Percentiles rank a stretch among this genome's conserved stretches.
These are phyloP conservation scores for Beaufortia kweichowensis DNA, from an alignment of 2,113 vertebrate species.

Conservation along the genomic window DNA sequence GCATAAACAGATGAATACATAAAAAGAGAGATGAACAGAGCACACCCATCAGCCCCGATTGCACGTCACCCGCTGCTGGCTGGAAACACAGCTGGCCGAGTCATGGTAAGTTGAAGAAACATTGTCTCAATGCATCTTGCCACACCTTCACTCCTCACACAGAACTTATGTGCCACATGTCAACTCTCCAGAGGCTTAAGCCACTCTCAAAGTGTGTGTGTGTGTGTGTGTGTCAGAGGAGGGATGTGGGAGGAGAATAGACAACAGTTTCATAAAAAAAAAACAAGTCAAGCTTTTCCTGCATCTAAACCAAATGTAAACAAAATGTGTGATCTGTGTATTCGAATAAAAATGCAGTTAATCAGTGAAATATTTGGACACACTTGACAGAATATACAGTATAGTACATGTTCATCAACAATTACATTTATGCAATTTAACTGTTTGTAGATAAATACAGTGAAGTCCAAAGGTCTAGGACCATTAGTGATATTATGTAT, in stretches of 20 bases:
- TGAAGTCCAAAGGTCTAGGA: too few species aligned
- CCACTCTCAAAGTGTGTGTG: slow-evolving; percentile 6
- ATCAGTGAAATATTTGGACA: neutral
- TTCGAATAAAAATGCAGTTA: neutral
- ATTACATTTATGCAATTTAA: too few species aligned
- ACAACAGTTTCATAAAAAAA: slow-evolving; percentile 42
- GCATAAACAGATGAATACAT: slow-evolving; percentile 52
- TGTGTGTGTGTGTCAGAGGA: slow-evolving; percentile 22
- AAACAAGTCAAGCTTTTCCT: slow-evolving; percentile 17
- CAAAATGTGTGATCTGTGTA: neutral
- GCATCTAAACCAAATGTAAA: neutral
- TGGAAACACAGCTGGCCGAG: slow-evolving; percentile 54
- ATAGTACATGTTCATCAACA: too few species aligned
- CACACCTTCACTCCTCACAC: slow-evolving; percentile 50
- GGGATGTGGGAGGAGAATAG: neutral
- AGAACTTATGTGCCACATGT: slow-evolving; percentile 56
- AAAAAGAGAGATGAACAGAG: slow-evolving; percentile 49
- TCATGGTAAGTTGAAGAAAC: slow-evolving; percentile 56
- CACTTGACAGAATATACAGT: neutral
- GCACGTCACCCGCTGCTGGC: slow-evolving; percentile 34
- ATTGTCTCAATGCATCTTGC: slow-evolving; percentile 53
- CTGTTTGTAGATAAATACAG: too few species aligned
- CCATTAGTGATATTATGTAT: too few species aligned
- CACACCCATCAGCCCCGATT: slow-evolving; percentile 52
- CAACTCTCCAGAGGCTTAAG: slow-evolving; percentile 51